Base-by-base conservation (phyloP, 2,888 invertebrate species). In the Drosophila paramelanica region DNA sequence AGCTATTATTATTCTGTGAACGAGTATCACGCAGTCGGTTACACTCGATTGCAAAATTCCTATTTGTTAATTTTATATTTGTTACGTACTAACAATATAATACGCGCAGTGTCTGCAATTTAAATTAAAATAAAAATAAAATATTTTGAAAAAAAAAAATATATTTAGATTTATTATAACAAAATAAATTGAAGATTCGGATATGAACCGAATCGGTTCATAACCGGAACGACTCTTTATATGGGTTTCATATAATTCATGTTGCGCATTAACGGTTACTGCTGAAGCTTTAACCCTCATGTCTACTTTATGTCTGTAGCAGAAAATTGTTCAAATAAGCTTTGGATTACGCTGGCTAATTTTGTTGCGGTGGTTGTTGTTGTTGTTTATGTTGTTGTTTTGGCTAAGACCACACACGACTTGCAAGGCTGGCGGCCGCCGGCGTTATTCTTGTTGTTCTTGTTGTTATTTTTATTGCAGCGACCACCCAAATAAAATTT, bases 401-500 rank as follows among this genome's bases (percentile, higher is more conserved):
- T 55, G 55, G 64, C 55, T 74, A 31, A 38, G 72, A 67, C 86
- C 88, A 82, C 86, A 77, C 88, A 79, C 72, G 61, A 57, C 17
- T 33, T 23, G 43, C 31, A 41, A 57, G 67, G 49, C 67, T 60
- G 56, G 75, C 55, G 62, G 52, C 80, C 76, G 71, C 71, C 46
- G 67, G 80, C 78, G 57, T 73, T 71, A 71, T 84, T 73, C 60
- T 41, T 67, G 46, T 53, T 67, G 55, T 46, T 66, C 60, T 59
- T 73, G 58, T 65, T 76, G 65, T 73, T 70, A 55, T 67, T 77
- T 67, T 64, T 79, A 69, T 66, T 74, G 81, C 73, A 64, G 69
- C 66, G 82, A 82, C 80, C 78, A 79, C 78, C 79, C 83, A 73
- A 83, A 88, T 74, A 62, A 70, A 66, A 72, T 86, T 73, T 84